Evolutionary conservation across 2,888 invertebrate genomes (phyloP), one percentile per base, ranked within the genome.

Genomic region (Venusia cambrica): DNA sequence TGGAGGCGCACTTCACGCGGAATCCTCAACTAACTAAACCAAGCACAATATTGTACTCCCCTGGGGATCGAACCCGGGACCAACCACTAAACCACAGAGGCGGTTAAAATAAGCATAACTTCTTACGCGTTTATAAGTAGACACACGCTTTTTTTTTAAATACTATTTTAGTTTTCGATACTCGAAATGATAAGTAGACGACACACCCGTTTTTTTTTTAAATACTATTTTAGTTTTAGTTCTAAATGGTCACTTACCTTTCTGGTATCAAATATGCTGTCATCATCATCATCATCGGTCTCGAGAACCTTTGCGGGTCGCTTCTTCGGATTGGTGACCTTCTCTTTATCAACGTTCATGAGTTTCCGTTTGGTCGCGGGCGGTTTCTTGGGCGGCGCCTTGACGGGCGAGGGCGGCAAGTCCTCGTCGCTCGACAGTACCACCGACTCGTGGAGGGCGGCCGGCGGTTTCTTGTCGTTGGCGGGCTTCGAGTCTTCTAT

Each of bases 231-330:
- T n/a, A n/a, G n/a, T n/a, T n/a, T n/a, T n/a, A n/a, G n/a, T n/a
- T n/a, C n/a, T 6, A 22, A 12, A 7, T 22, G 7, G 1, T 3
- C 17, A 6, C 46, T 17, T 6, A 87, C 88, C 79, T 85, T 87
- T 72, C 71, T 85, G 57, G 63, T 80, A 40, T 83, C 78, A 70
- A 87, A 88, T 73, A 84, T 81, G 52, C 80, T 81, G 32, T 84
- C 85, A 38, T 87, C 83, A 29, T 74, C 84, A 27, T 87, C 87
- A 5, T 73, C 74, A 11, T 79, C n/a, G n/a, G n/a, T n/a, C n/a
- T n/a, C n/a, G n/a, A n/a, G n/a, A n/a, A n/a, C 67, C 38, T 77
- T 83, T 0, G 70, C 68, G 0, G 80, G 75, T 38, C 87, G 62
- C 49, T 87, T 87, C 63, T 80, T 84, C 0, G 80, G 68, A 20